Evolutionary conservation across 2,888 invertebrate species (phyloP).

Genomic region (Drosophila greeni): DNA sequence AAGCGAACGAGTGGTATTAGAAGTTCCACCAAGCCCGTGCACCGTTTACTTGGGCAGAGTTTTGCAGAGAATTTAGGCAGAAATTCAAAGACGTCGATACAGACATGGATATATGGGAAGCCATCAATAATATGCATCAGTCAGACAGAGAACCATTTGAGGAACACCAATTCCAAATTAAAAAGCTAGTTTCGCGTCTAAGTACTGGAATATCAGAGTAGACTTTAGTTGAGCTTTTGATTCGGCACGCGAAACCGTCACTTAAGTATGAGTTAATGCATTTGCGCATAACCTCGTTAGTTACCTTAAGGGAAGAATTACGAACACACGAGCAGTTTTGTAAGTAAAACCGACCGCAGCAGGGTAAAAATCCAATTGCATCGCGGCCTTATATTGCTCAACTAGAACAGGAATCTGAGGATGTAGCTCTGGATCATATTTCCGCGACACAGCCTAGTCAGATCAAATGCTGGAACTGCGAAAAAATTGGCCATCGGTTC

Average conservation of each 20-base stretch:
- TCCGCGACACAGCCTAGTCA: not conserved
- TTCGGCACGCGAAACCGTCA: not conserved
- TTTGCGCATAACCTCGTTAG: too few species aligned
- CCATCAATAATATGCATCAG: not conserved
- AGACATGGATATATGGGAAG: slow-evolving; percentile 5
- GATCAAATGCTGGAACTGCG: slow-evolving; percentile 1
- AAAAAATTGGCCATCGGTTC: not conserved
- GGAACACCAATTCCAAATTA: not conserved
- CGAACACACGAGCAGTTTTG: slow-evolving; percentile 6
- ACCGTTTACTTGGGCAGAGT: not conserved
- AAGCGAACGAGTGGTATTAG: slow-evolving; percentile 6
- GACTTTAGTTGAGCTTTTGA: not conserved
- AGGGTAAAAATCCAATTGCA: not conserved
- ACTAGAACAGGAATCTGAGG: not conserved
- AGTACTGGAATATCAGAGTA: not conserved
- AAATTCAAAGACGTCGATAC: not conserved
- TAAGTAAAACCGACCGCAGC: not conserved
- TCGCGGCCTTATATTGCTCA: not conserved
- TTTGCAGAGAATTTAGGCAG: slow-evolving; percentile 1
- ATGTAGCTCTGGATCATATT: not conserved
- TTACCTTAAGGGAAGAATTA: not conserved
- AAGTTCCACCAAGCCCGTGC: not conserved
- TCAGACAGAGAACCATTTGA: not conserved
- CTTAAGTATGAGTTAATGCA: not conserved
- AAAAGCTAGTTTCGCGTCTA: not conserved